Conservation (phyloP, 2,113 vertebrate genomes). For the Podarcis raffonei region DNA sequence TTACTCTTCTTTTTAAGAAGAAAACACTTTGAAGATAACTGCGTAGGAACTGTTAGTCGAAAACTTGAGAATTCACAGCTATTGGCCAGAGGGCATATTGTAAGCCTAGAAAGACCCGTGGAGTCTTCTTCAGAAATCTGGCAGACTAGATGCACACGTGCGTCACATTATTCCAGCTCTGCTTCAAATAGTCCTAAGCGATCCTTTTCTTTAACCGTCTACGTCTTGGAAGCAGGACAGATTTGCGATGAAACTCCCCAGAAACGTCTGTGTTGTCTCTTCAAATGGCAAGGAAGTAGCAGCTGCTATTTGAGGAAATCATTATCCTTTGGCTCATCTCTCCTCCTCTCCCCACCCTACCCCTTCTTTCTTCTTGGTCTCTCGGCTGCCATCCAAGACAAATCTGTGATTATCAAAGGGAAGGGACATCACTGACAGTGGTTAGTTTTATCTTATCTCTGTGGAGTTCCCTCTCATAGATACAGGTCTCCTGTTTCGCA, state of each 20-base stretch:
- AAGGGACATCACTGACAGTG: background rate
- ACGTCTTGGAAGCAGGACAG: background rate
- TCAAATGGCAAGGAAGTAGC: background rate
- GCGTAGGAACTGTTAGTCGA: background rate
- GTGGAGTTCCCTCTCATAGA: background rate
- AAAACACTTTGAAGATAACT: background rate
- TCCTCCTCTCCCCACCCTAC: background rate
- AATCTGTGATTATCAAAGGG: background rate
- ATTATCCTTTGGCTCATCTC: slow-evolving; percentile 12
- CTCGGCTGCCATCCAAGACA: background rate
- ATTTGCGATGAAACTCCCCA: background rate
- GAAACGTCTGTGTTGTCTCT: slow-evolving; percentile 10
- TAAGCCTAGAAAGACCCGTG: background rate
- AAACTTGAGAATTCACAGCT: background rate
- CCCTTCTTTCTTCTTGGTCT: background rate
- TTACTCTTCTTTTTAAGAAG: background rate
- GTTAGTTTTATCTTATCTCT: background rate
- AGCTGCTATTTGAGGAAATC: slow-evolving; percentile 9
- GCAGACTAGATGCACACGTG: background rate
- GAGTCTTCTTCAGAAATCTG: background rate
- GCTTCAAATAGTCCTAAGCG: background rate
- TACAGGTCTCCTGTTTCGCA: background rate
- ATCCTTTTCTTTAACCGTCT: background rate
- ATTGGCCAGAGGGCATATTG: background rate
- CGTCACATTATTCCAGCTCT: background rate